These are phyloP conservation scores for Jordanella pulchra DNA, from an alignment of 2,797 vertebrate species.

Conservation along the genomic window DNA sequence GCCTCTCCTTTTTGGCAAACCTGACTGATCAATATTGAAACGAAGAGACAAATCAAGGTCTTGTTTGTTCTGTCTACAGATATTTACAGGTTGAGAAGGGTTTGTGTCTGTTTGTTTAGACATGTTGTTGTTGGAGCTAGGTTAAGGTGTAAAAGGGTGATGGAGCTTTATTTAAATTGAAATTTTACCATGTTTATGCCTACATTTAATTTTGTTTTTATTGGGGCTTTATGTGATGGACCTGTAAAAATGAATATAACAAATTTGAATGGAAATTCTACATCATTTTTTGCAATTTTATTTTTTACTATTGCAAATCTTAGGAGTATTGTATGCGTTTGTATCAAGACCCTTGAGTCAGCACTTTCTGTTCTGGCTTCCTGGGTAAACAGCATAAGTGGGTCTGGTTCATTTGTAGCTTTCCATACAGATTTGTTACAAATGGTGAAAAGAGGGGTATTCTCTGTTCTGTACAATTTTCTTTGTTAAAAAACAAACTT, in stretches of 20 bases:
- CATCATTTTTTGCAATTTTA: background rate
- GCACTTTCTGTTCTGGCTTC: no score
- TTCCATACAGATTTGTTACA: no score
- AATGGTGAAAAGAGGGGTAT: no score
- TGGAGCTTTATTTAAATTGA: background rate
- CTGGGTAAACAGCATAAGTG: no score
- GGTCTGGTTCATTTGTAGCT: no score
- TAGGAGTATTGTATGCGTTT: no score
- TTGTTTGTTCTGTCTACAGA: constrained; percentile 61
- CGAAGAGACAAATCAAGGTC: constrained; percentile 67
- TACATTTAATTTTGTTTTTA: background rate
- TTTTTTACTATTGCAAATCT: no score
- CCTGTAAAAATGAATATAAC: background rate
- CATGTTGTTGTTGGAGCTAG: constrained; percentile 8
- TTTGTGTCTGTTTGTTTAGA: constrained; percentile 16
- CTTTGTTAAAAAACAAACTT: no score
- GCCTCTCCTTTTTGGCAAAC: constrained; percentile 60
- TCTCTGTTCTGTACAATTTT: no score
- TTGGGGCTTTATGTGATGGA: background rate
- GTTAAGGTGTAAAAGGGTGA: background rate
- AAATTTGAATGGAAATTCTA: no score
- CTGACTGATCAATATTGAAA: constrained; percentile 73
- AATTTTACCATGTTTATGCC: background rate
- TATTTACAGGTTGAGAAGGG: constrained; percentile 47
- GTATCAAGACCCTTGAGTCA: no score